Conservation (phyloP, 2,113 vertebrate genomes). For the Chaetorhynchus papuensis region DNA sequence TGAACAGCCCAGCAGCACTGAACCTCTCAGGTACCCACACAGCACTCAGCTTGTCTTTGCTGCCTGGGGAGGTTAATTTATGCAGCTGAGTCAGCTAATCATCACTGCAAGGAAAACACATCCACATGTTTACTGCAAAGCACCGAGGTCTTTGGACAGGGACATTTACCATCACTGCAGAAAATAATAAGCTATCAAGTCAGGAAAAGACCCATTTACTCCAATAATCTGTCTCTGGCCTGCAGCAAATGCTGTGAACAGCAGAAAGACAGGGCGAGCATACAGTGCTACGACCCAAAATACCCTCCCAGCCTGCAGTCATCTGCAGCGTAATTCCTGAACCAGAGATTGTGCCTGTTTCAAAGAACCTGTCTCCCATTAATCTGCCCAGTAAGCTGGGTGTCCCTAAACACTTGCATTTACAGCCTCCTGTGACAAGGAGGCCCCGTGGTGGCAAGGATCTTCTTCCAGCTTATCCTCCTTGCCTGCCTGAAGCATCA, state of each 20-base stretch:
- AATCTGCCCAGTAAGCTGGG: neutral
- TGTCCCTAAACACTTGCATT: neutral
- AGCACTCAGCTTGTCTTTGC: neutral
- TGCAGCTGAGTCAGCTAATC: constrained; percentile 38
- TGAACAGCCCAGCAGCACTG: neutral
- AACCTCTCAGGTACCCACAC: neutral
- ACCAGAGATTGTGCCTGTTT: neutral
- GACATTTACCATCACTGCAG: neutral
- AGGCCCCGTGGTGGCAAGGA: neutral
- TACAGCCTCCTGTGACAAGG: neutral
- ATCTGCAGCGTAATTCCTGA: neutral
- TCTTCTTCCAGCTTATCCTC: neutral
- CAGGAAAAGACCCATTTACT: neutral
- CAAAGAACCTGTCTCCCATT: neutral
- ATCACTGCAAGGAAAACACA: neutral
- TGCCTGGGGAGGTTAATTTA: constrained; percentile 10
- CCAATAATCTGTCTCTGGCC: neutral
- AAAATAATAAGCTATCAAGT: neutral
- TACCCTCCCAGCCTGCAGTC: neutral
- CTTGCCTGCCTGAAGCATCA: neutral
- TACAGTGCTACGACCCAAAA: neutral
- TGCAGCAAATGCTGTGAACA: neutral
- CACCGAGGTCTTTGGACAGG: neutral
- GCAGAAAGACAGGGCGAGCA: neutral
- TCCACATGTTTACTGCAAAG: constrained; percentile 12